A percentile compares a stretch with the other conserved stretches of the same genome.
phyloP scores from a whole-genome alignment of 2,113 vertebrate genomes.

The Dolichallabes microphthalmus region DNA sequence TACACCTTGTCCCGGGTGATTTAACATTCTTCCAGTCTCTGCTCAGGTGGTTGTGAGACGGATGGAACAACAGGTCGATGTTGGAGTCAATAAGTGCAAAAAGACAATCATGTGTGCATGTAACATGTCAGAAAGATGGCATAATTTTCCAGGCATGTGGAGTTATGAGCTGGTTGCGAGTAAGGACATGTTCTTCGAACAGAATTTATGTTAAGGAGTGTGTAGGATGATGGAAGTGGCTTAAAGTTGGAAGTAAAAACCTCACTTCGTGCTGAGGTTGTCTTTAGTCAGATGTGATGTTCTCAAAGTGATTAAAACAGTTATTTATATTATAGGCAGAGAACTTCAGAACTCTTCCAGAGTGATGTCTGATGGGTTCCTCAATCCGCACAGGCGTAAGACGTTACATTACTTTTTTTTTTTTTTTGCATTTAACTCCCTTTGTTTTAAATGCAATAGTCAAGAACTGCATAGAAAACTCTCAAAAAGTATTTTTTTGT shows the following conservation, averaged over 20 bases:
- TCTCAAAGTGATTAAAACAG: not conserved
- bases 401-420: too few species aligned
- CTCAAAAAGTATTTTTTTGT: too few species aligned
- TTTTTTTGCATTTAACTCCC: too few species aligned
- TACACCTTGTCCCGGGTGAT: not conserved
- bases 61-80: not conserved
- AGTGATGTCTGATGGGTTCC: too few species aligned
- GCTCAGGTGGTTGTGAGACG: not conserved
- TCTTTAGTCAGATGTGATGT: not conserved
- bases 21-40: not conserved
- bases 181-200: constrained; percentile 26
- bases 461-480: too few species aligned
- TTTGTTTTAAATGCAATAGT: too few species aligned
- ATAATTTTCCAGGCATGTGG: not conserved
- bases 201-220: not conserved
- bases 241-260: not conserved
- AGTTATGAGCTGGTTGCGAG: not conserved
- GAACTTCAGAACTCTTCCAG: too few species aligned
- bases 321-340: not conserved
- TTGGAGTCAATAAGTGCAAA: not conserved
- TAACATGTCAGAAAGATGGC: not conserved
- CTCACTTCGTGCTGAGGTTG: not conserved
- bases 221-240: not conserved
- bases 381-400: too few species aligned
- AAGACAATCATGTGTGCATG: not conserved